Conservation (phyloP, 2,113 vertebrate genomes). For the Syngnathus scovelli region DNA sequence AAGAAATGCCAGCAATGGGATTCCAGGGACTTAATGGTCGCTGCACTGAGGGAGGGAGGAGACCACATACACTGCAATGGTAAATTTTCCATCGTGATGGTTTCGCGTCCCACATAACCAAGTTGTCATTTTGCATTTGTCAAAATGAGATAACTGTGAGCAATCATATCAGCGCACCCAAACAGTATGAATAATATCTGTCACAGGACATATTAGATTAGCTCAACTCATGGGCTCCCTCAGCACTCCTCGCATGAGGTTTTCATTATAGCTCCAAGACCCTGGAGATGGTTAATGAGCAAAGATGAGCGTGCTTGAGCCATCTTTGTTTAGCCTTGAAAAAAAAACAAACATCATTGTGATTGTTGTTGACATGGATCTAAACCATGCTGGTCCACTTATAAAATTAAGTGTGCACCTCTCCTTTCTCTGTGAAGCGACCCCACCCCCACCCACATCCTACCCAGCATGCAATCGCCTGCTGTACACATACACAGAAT, state of each 20-base stretch:
- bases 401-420: conserved; percentile 47
- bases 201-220: conserved; percentile 37
- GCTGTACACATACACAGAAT: conserved; percentile 35
- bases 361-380: conserved; percentile 38
- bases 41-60: conserved; percentile 60
- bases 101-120: conserved; percentile 27
- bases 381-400: conserved; percentile 16
- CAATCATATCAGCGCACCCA: conserved; percentile 42
- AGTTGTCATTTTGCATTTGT: conserved; percentile 30
- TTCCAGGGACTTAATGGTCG: conserved; percentile 36
- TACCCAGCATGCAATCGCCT: conserved; percentile 46
- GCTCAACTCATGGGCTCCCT: conserved; percentile 17
- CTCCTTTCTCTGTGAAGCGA: conserved; percentile 54
- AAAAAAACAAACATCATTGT: conserved; percentile 17
- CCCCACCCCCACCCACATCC: background rate
- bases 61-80: conserved; percentile 46
- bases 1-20: conserved; percentile 32
- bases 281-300: conserved; percentile 29
- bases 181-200: conserved; percentile 32
- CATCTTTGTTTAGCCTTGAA: conserved; percentile 32
- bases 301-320: conserved; percentile 41
- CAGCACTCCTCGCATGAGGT: conserved; percentile 20
- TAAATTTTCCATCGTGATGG: conserved; percentile 12
- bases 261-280: conserved; percentile 35
- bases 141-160: conserved; percentile 25